Evolutionary conservation across 2,888 invertebrate species (phyloP).

Genomic region (Andrena haemorrhoa): DNA sequence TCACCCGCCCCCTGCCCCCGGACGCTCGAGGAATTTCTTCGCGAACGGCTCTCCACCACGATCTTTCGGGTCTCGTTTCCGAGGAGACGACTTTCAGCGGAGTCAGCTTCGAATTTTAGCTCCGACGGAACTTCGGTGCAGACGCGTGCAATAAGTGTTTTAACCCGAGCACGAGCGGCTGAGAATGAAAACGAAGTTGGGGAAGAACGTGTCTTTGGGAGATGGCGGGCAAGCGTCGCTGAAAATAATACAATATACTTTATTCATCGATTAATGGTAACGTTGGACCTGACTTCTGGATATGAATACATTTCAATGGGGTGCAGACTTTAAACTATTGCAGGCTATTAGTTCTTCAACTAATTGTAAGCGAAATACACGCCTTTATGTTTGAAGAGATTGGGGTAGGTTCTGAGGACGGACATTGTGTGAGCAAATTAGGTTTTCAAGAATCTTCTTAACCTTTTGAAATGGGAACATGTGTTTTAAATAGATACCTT

Average conservation of each 20-base stretch:
- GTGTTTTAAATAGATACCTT: too few species aligned
- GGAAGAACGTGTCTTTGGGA: not conserved
- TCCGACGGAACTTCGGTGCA: not conserved
- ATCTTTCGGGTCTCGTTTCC: constrained; percentile 56
- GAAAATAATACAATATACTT: not conserved
- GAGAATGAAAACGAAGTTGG: constrained; percentile 2
- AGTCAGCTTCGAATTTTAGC: constrained; percentile 62
- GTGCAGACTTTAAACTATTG: too few species aligned
- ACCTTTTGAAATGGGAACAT: not conserved
- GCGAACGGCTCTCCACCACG: constrained; percentile 34
- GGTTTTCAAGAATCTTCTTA: too few species aligned
- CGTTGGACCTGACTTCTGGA: not conserved
- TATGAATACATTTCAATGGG: too few species aligned
- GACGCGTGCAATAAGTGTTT: constrained; percentile 17
- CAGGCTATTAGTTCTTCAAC: too few species aligned
- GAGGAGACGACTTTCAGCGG: constrained; percentile 61
- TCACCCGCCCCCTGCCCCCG: not conserved
- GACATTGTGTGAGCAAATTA: too few species aligned
- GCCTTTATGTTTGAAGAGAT: too few species aligned
- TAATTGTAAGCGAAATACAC: too few species aligned
- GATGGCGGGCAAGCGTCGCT: not conserved
- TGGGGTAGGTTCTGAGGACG: too few species aligned
- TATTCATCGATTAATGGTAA: not conserved
- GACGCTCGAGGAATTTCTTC: constrained; percentile 59
- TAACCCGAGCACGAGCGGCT: not conserved